Evolutionary conservation across 1,140 invertebrate species (phyloP), one percentile per base, ranked within the genome.

Genomic region (Ceratitis capitata): DNA sequence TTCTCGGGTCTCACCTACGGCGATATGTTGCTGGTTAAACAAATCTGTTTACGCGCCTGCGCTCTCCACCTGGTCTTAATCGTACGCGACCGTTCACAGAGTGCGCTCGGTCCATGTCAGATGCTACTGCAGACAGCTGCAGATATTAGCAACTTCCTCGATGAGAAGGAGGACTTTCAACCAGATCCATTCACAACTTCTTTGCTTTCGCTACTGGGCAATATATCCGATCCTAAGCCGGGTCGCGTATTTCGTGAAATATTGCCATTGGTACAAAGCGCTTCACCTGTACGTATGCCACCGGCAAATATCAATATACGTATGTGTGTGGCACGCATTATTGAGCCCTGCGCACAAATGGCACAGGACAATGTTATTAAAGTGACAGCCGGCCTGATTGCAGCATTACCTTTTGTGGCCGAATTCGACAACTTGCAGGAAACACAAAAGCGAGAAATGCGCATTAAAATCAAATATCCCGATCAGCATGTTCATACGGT

Each of bases 321-420:
- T 69, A 96, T 96, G 94, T 97, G 96, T 88, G 94, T 94, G 42
- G 98, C 97, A 26, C 93, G 94, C 1, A 97, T 99, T 82, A 93
- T 96, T 82, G 97, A 98, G 89, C 98, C 98, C 12, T 94, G 95
- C 86, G 95, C 95, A 4, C 95, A 97, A 88, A 94, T 95, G 23
- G 89, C 89, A 23, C 93, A 93, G 86, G 98, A 99, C 90, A 95
- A 94, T 83, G 95, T 97, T 9, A 92, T 98, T n/a, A 98, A 98
- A 91, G 98, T 99, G 89, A 98, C 97, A 26, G 97, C 98, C 0
- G 98, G 98, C 0, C 94, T 99, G 0, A 95, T 98, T 35, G 94
- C 98, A 47, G 96, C 96, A 26, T 95, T 99, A 39, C 95, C 95
- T 12, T 93, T 99, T 51, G 96, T 98, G 88, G 97, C 97, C 0